Evolutionary conservation across 1,140 invertebrate genomes (phyloP), one percentile per base, ranked within the genome.

Genomic region (Drosophila sp.): DNA sequence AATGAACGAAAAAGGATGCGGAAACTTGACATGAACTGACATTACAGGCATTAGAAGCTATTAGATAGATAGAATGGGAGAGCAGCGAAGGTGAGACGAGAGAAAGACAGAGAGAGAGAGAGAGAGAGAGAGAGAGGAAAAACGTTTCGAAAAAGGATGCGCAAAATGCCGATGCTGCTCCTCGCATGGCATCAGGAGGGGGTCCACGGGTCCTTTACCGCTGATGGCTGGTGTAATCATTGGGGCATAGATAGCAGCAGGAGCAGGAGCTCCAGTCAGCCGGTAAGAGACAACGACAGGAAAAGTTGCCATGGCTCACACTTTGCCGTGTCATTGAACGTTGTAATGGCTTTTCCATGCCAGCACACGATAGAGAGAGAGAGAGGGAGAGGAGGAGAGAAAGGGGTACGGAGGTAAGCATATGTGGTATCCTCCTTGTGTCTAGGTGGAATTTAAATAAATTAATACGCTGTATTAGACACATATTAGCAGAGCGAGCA

Each of bases 11-110:
- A 60, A 63, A 57, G 55, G 70, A 66, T 58, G 74, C 74, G 82
- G 82, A 85, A 86, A 69, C 79, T 50, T 85, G 82, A 85, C 75
- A 75, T 78, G 82, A 81, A 81, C 75, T 85, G 82, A 86, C 81
- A 86, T 85, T 79, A 85, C 81, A 85, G 81, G 81, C 81, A 85
- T 85, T 86, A 85, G 81, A 86, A 85, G 81, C 81, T 85, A 86
- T 86, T 85, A 85, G 78, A 50, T 50, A 50, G 44, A 50, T 50
- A 50, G 44, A 50, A 50, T 27, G 44, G 7, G 7, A 27, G n/a
- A n/a, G 40, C 4, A 4, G 35, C 8, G 8, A 38, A 10, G 6
- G 33, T 4, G 5, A 38, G 35, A 30, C 30, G 2, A 27, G 44
- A 50, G 44, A 27, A 6, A 25, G 17, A 47, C 4, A 47, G 23